Evolutionary conservation across 2,797 vertebrate genomes (phyloP).

Genomic region (Bradypus variegatus): DNA sequence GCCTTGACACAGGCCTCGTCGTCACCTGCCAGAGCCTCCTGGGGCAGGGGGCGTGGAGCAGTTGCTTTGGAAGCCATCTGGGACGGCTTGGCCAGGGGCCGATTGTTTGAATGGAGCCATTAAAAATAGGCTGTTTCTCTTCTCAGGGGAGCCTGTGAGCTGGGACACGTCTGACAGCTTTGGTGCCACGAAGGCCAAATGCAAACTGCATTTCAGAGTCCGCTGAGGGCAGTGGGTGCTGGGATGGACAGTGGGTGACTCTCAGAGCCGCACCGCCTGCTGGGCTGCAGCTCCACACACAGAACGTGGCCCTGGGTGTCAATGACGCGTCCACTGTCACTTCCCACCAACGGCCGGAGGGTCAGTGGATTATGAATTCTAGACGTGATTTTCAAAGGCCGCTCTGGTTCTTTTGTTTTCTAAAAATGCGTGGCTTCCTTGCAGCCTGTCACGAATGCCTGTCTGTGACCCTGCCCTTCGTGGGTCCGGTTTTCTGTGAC

Average conservation of each 20-base stretch:
- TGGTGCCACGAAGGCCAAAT: background rate
- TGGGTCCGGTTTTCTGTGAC: background rate
- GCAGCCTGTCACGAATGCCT: too few relatives aligned
- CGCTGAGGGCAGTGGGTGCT: rapidly evolving
- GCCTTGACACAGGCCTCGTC: background rate
- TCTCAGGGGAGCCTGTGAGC: background rate
- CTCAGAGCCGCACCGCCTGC: too few relatives aligned
- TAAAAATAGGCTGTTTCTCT: background rate
- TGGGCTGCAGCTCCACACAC: too few relatives aligned
- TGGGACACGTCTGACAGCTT: too few relatives aligned
- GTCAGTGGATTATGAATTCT: rapidly evolving
- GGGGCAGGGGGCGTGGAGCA: too few relatives aligned
- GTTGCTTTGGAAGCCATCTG: background rate
- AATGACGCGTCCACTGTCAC: too few relatives aligned
- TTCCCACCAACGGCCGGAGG: background rate
- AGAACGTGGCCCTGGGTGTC: too few relatives aligned
- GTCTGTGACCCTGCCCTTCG: too few relatives aligned
- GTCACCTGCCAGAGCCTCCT: background rate
- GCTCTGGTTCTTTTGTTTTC: background rate
- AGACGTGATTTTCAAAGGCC: background rate
- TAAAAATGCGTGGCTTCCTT: background rate
- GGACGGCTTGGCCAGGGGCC: background rate
- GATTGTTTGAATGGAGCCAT: background rate
- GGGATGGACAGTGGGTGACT: too few relatives aligned
- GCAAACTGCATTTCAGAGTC: background rate